Evolutionary conservation across 2,888 invertebrate genomes (phyloP).

Genomic region (Kryphioiulus occultus): DNA sequence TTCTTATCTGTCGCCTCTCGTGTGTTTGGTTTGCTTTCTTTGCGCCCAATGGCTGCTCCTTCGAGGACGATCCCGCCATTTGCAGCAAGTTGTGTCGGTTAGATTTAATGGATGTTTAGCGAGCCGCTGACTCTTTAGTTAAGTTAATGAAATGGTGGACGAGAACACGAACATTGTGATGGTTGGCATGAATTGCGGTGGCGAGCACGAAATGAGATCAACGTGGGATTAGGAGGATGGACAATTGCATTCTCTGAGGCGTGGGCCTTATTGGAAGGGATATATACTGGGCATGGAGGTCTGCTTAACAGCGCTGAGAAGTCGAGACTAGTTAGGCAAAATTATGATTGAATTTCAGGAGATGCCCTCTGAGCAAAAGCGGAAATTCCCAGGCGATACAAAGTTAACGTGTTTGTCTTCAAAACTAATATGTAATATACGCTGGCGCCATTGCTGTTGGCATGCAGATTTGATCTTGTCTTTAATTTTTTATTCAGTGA

Average conservation of each 20-base stretch:
- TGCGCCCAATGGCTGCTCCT: neutral
- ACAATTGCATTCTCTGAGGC: neutral
- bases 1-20: neutral
- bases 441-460: neutral
- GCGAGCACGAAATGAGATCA: neutral
- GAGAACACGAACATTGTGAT: neutral
- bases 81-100: neutral
- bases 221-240: neutral
- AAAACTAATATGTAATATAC: neutral
- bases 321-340: neutral
- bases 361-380: neutral
- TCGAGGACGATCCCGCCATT: neutral
- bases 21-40: neutral
- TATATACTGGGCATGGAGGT: neutral
- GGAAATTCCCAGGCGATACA: neutral
- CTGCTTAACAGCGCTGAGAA: neutral
- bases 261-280: neutral
- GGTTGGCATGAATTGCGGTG: neutral
- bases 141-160: neutral
- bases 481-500: neutral
- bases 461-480: neutral
- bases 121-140: neutral
- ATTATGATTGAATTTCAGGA: neutral
- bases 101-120: conserved; percentile 9
- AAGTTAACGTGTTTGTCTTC: neutral